These are phyloP conservation scores for Coracopsis vasa DNA, from an alignment of 2,113 vertebrate genomes.

Conservation along the genomic window DNA sequence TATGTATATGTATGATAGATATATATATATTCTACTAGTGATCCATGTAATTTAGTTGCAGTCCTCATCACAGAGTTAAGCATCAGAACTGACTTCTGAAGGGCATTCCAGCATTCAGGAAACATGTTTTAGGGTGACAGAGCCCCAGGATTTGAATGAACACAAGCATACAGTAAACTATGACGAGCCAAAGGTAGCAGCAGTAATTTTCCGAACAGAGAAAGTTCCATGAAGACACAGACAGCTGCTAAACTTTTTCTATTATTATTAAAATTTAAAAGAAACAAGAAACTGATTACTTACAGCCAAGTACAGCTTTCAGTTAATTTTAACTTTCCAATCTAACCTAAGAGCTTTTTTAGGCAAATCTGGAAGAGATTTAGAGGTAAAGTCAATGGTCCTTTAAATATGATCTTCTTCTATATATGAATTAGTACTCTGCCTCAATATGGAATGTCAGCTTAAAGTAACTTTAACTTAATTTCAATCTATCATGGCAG, in stretches of 20 bases:
- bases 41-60: background rate
- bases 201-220: background rate
- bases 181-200: background rate
- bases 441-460: background rate
- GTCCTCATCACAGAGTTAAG: background rate
- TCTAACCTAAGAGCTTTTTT: background rate
- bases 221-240: background rate
- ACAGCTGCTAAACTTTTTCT: background rate
- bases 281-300: background rate
- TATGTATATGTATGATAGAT: background rate
- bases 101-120: background rate
- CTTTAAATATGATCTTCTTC: background rate
- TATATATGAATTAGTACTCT: background rate
- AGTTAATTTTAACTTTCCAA: background rate
- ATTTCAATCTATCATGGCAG: background rate
- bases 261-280: background rate
- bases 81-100: background rate
- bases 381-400: background rate
- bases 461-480: background rate
- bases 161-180: background rate
- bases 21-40: background rate
- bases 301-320: background rate
- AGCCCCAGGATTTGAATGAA: background rate
- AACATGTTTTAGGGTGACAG: background rate
- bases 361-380: background rate